Evolutionary conservation across 2,797 vertebrate genomes (phyloP), one percentile per base, ranked within the genome.

Genomic region (Acestrorhynchus altus): DNA sequence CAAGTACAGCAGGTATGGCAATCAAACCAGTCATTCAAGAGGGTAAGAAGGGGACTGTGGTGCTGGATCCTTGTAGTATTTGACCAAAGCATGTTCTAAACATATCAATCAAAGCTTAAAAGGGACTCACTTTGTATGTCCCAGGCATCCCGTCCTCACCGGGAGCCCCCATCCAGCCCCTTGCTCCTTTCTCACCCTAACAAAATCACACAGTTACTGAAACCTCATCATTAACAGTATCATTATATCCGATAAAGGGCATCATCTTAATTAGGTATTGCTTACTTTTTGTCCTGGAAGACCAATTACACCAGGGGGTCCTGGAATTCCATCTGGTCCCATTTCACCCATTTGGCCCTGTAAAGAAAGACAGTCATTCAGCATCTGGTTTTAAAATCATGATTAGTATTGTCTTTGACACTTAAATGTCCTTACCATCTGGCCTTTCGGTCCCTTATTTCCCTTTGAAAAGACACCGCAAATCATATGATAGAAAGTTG

Each of bases 151-250:
- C 74, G 39, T 63, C 79, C 15, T 77, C 79, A 35, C 84, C 81
- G 26, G 77, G 73, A 46, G 78, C 15, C 35, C 84, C 84, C 42
- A 74, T 46, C 84, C 84, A 85, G 22, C 84, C 84, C 28, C 65
- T 64, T 5, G 79, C 69, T 5, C 84, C 84, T 49, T 83, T 83
- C 2, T 79, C 79, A 70, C 84, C 81, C 84, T 85, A 40, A 59
- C 3, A 35, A 35, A 12, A 66, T 22, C 24, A 77, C n/a, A 16
- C 22, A 40, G 6, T 10, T 4, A 44, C 4, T 7, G 4, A 31
- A 20, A 67, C 28, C 54, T 31, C 39, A 9, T 40, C 6, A 49
- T 1, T 5, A 15, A 40, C 9, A 35, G 31, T 35, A 6, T 35
- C 2, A 2, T 35, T 35, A 35, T 35, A 9, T 46, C 20, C n/a